Evolutionary conservation across 2,888 invertebrate genomes (phyloP).

Genomic region (Dexiosoma caninum): DNA sequence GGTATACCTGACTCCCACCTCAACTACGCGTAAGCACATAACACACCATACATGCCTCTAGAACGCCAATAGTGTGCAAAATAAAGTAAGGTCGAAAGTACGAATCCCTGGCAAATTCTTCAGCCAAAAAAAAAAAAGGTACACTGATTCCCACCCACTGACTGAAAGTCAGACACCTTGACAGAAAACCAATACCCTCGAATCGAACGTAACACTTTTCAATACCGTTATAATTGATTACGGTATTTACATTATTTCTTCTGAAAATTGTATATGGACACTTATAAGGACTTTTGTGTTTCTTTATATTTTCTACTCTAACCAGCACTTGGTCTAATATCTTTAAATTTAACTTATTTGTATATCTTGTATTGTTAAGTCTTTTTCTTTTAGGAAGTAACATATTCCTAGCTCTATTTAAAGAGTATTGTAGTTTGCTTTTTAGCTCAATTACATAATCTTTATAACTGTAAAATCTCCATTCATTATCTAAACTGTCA

Average conservation of each 20-base stretch:
- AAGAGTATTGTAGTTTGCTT: not conserved
- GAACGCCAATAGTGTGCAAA: no score
- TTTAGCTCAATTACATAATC: not conserved
- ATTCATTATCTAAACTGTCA: not conserved
- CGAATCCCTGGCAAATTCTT: no score
- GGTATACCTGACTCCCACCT: no score
- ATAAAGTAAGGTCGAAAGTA: no score
- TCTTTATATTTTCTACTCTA: slow-evolving; percentile 1
- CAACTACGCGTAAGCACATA: no score
- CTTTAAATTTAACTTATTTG: not conserved
- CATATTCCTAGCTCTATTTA: not conserved
- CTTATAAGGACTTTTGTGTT: not conserved
- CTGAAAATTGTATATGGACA: not conserved
- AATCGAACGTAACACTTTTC: no score
- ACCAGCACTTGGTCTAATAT: not conserved
- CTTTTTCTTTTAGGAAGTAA: not conserved
- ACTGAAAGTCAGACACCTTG: no score
- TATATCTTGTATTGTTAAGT: not conserved
- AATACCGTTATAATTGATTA: not conserved
- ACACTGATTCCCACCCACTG: no score
- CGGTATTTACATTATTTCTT: not conserved
- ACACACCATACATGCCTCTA: no score
- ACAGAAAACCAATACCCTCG: no score
- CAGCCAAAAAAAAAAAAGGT: no score
- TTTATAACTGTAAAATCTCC: not conserved